A percentile compares a stretch with the other conserved stretches of the same genome.
These are phyloP conservation scores for Barbus barbus DNA, from an alignment of 2,113 vertebrate species.

Conservation along the genomic window DNA sequence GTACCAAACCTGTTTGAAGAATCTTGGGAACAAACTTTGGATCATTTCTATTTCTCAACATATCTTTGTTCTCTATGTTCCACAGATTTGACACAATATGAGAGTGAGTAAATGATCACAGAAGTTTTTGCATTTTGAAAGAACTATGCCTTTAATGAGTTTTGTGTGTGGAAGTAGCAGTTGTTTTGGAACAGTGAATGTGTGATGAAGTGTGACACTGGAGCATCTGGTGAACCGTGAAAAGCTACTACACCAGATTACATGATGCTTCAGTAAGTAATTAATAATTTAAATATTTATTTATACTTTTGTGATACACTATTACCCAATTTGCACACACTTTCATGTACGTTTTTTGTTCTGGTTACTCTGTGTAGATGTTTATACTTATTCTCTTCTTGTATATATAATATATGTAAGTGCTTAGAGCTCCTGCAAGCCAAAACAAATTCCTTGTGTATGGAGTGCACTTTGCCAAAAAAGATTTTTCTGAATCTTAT, in stretches of 20 bases:
- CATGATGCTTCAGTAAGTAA: background rate
- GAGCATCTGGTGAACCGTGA: background rate
- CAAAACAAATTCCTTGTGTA: too few relatives aligned
- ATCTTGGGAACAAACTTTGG: background rate
- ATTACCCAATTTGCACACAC: background rate
- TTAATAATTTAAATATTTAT: slow-evolving; percentile 8
- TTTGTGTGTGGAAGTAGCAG: too few relatives aligned
- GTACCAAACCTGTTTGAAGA: background rate
- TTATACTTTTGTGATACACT: background rate
- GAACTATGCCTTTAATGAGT: background rate
- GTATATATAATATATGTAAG: background rate
- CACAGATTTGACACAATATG: background rate
- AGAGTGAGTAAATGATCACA: background rate
- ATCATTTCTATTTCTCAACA: background rate
- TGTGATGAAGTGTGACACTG: background rate
- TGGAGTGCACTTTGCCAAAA: background rate
- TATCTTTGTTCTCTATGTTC: background rate
- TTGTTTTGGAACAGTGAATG: background rate
- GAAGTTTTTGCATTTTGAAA: background rate
- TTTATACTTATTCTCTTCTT: too few relatives aligned
- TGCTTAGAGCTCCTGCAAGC: slow-evolving; percentile 12
- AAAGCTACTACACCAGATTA: background rate
- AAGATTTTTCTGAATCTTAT: background rate
- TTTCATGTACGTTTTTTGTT: background rate
- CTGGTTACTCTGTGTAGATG: background rate